phyloP scores from a whole-genome alignment of 2,888 invertebrate genomes.

The Coelogynopora nodosa region DNA sequence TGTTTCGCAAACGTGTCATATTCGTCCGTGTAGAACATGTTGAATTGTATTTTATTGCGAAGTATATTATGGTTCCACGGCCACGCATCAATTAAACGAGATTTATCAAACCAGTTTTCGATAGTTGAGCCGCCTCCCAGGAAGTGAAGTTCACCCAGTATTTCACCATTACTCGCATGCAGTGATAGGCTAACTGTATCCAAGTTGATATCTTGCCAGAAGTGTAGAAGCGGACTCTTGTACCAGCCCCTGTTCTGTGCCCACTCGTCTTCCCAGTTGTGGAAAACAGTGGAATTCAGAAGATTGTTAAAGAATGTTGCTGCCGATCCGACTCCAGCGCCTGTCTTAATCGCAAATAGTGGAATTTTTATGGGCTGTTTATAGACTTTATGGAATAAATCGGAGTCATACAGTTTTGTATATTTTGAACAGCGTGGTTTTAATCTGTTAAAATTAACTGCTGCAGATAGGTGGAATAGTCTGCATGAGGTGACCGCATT shows the following conservation, averaged over 20 bases:
- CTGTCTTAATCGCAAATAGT: not conserved
- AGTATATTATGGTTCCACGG: not conserved
- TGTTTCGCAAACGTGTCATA: too few relatives aligned
- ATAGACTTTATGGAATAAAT: too few relatives aligned
- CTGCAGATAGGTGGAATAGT: not conserved
- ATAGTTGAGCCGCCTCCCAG: not conserved
- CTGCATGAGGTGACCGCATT: not conserved
- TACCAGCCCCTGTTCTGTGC: not conserved
- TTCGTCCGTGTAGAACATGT: not conserved
- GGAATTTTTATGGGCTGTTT: too few relatives aligned
- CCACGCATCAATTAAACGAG: not conserved
- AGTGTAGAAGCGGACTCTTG: not conserved
- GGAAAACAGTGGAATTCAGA: not conserved
- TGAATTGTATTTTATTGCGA: not conserved
- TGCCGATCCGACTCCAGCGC: not conserved
- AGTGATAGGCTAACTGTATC: not conserved
- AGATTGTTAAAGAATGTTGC: not conserved
- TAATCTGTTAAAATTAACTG: not conserved
- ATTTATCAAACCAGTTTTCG: not conserved
- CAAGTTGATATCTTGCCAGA: not conserved
- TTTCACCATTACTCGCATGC: not conserved
- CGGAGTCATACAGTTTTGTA: not conserved
- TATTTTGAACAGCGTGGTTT: not conserved
- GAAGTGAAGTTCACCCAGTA: not conserved
- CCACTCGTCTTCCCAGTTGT: not conserved